Conservation (phyloP, 1,140 invertebrate species). For the Calosoma granatense region DNA sequence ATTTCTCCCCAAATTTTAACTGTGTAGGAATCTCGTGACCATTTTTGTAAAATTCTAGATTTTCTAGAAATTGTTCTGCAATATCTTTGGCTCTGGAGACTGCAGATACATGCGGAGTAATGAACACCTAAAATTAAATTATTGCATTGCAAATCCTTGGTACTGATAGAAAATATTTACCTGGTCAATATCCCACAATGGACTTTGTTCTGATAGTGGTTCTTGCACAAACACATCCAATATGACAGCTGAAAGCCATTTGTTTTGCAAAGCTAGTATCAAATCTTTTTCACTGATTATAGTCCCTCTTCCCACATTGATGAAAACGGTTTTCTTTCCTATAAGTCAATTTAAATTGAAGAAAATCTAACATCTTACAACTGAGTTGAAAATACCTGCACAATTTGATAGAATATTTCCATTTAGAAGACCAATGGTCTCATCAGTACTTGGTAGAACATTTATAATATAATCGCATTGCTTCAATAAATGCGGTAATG, state of each 20-base stretch:
- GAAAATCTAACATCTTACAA: too few relatives aligned
- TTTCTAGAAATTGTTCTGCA: conserved; percentile 34
- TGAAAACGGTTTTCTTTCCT: conserved; percentile 36
- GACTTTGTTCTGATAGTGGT: conserved; percentile 40
- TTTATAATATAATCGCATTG: conserved; percentile 48
- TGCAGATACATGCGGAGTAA: conserved; percentile 46
- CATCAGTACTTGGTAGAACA: conserved; percentile 42
- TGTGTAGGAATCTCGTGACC: conserved; percentile 20
- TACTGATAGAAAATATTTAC: conserved; percentile 35
- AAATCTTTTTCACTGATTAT: conserved; percentile 43
- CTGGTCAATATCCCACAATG: conserved; percentile 35
- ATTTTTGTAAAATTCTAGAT: conserved; percentile 30
- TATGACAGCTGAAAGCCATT: conserved; percentile 46
- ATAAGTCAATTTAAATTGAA: conserved; percentile 11
- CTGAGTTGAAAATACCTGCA: conserved; percentile 22
- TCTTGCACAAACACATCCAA: conserved; percentile 49
- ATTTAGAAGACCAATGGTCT: conserved; percentile 42
- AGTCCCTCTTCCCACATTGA: conserved; percentile 48
- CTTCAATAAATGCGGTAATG: conserved; percentile 35
- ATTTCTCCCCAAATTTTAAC: background rate
- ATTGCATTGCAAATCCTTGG: conserved; percentile 18
- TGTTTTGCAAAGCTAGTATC: conserved; percentile 41
- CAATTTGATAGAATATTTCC: conserved; percentile 36
- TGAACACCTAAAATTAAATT: conserved; percentile 35
- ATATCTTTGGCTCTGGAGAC: conserved; percentile 34